Evolutionary conservation across 2,888 invertebrate genomes (phyloP), one percentile per base, ranked within the genome.

Genomic region (Acronicta psi): DNA sequence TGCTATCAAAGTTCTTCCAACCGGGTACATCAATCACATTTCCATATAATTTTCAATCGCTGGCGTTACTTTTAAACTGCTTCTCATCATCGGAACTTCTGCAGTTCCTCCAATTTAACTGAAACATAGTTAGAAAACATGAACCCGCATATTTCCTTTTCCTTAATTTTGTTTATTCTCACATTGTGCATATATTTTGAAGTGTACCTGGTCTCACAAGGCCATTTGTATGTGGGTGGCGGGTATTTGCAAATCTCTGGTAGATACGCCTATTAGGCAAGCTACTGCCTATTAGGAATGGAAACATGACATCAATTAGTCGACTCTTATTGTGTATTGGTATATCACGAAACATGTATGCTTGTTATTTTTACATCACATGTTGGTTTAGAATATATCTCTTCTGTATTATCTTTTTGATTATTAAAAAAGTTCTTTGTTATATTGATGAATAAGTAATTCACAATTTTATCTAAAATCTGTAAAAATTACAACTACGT

Each of bases 221-320:
- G 66, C 29, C 44, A 31, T 49, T 8, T 8, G 9, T 37, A 14
- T 51, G 65, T 66, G 37, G 68, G 68, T 52, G 20, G 56, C 7
- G n/a, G n/a, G 36, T 46, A 61, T 68, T 56, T 62, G 47, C 66
- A 57, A 66, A 52, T 51, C 51, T 44, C 17, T 36, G 8, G 29
- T 59, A 34, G 29, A n/a, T 20, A 34, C 9, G 14, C 38, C 40
- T 41, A 29, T 29, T 29, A 29, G 17, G 51, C 38, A 66, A 29
- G 54, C 50, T 56, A 56, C 42, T 51, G 31, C 47, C 17, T 62
- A 56, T 51, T 52, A 56, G 14, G 51, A 41, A 20, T 47, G 25
- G 46, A 43, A 62, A 62, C 47, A 47, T 44, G 43, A 47, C 38
- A 54, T 46, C 25, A 61, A 54, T 66, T 59, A 66, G 14, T 9